These are phyloP conservation scores for Murina feae DNA, from an alignment of 2,113 vertebrate species.

Conservation along the genomic window DNA sequence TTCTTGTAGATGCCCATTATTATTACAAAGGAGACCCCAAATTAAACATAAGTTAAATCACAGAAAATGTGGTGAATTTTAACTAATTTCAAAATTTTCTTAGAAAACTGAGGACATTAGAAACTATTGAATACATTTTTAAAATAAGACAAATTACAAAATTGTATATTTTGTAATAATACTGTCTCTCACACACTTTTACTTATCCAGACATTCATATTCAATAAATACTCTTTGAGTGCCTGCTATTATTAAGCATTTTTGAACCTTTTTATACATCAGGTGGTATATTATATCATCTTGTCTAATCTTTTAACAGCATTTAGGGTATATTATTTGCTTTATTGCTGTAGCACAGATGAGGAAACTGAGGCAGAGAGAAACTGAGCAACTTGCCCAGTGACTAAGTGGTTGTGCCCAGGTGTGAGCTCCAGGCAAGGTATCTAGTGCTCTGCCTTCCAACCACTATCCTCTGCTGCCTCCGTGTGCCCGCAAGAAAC, in stretches of 20 bases:
- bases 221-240: background rate
- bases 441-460: background rate
- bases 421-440: background rate
- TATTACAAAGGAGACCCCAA: conserved; percentile 1
- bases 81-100: conserved; percentile 1
- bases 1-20: background rate
- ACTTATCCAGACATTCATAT: background rate
- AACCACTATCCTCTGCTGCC: conserved; percentile 28
- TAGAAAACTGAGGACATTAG: background rate
- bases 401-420: background rate
- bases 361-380: background rate
- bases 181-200: background rate
- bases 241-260: background rate
- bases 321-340: background rate
- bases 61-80: background rate
- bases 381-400: background rate
- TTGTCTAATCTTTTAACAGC: background rate
- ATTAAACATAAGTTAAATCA: conserved; percentile 6
- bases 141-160: conserved; percentile 10
- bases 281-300: background rate
- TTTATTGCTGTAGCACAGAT: background rate
- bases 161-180: background rate
- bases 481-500: conserved; percentile 9
- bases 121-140: background rate
- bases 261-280: background rate